Percentiles rank a stretch among this genome's conserved stretches.
phyloP scores from a whole-genome alignment of 2,113 vertebrate genomes.

The Neodon shergylaensis region DNA sequence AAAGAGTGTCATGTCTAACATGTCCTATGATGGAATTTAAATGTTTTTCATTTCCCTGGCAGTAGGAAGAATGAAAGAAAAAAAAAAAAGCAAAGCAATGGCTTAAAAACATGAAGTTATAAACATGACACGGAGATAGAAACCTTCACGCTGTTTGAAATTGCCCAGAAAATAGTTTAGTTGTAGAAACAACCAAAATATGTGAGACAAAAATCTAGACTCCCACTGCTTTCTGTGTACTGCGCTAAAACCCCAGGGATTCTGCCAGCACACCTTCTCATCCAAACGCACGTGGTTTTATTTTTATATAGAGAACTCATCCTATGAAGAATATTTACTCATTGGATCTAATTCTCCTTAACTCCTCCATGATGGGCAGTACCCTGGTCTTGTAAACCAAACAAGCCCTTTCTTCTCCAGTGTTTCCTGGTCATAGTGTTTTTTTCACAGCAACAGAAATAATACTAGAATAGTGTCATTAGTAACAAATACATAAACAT shows the following conservation, averaged over 20 bases:
- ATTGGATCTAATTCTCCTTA: not conserved
- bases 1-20: accelerated
- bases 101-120: not conserved
- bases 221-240: not conserved
- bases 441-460: not conserved
- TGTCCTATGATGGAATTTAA: not conserved
- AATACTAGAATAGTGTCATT: not conserved
- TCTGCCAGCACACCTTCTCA: not conserved
- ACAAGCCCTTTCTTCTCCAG: accelerated
- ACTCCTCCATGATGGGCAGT: not conserved
- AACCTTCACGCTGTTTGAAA: not conserved
- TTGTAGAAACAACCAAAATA: not conserved
- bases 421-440: not conserved
- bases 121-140: not conserved
- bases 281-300: not conserved
- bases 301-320: not conserved
- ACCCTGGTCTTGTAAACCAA: not conserved
- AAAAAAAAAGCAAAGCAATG: no score
- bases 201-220: not conserved
- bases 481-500: not conserved
- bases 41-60: not conserved
- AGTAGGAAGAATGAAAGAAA: not conserved
- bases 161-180: not conserved
- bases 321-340: not conserved
- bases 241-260: not conserved